Percentiles rank a stretch among this genome's conserved stretches.
These are phyloP conservation scores for Astropecten irregularis DNA, from an alignment of 53 echinoderm and acorn worm species.

Conservation along the genomic window DNA sequence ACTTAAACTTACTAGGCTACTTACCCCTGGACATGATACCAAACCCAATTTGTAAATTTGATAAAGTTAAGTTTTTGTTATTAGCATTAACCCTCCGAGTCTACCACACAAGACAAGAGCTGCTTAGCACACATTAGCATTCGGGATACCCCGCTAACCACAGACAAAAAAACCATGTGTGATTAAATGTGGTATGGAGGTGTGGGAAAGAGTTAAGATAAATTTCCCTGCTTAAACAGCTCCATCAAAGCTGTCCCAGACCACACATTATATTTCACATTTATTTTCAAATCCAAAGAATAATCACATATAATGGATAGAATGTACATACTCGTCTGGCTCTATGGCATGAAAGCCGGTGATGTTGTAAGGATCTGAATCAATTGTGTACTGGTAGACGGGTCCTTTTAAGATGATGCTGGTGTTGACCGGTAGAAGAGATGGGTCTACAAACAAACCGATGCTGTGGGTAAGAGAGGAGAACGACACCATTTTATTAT, in stretches of 20 bases:
- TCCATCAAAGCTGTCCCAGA: no score
- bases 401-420: slow-evolving; percentile 48
- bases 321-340: slow-evolving; percentile 55
- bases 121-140: no score
- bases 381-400: neutral
- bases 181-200: neutral
- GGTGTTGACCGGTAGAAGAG: slow-evolving; percentile 51
- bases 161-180: neutral
- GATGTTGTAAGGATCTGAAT: slow-evolving; percentile 60
- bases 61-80: no score
- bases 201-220: neutral
- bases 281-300: neutral
- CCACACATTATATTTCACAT: neutral
- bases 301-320: neutral
- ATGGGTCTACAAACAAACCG: slow-evolving; percentile 58
- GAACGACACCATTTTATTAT: neutral
- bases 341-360: slow-evolving; percentile 60
- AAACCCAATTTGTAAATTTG: no score
- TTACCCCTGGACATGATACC: no score
- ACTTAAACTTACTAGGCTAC: no score
- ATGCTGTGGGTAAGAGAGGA: slow-evolving; percentile 46
- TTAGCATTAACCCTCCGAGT: no score
- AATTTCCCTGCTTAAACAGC: no score
- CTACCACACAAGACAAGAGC: no score
- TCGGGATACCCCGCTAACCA: no score